Evolutionary conservation across 2,797 vertebrate genomes (phyloP), one percentile per base, ranked within the genome.

Genomic region (Artibeus jamaicensis): DNA sequence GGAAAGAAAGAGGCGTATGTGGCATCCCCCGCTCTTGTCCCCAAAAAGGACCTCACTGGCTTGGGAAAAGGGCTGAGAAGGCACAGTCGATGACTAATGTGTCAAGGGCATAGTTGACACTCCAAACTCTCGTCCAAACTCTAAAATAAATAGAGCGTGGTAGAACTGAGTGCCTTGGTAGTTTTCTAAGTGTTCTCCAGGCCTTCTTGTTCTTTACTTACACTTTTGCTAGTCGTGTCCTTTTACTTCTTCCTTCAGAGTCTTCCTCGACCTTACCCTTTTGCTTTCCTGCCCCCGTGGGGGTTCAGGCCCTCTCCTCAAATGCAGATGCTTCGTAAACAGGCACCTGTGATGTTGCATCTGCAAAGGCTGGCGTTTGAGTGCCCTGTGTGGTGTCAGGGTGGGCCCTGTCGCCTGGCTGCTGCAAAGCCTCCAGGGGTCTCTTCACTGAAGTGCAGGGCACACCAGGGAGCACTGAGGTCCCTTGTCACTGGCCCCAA

Each of bases 81-180:
- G 5, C 11, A 9, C 67, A 46, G 32, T 50, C 21, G 0, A 6
- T 59, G 57, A 46, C 14, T 18, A 46, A n/a, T 59, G 50, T 26
- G n/a, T 21, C 18, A 59, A 22, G 3, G 29, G 24, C 46, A 1
- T 34, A 10, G 29, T 32, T 9, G 3, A 6, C 4, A n/a, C 0
- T 24, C 48, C 22, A 74, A 21, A 62, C 18, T 16, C 15, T 37
- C 29, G 3, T 21, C 71, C 29, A 73, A 39, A 53, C 68, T 65
- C 0, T 65, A 32, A 65, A 88, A 53, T 48, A 1, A 37, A 9
- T 46, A 57, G 24, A 6, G 5, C 53, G 6, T 44, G 46, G 6
- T 22, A 21, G 29, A 71, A 37, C 32, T 44, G 10, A 21, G 34
- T 95, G 9, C 29, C 59, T 87, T 39, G 53, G 22, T 71, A 81